Conservation (phyloP, 1,140 invertebrate genomes). For the Drosophila quadrilineata region DNA sequence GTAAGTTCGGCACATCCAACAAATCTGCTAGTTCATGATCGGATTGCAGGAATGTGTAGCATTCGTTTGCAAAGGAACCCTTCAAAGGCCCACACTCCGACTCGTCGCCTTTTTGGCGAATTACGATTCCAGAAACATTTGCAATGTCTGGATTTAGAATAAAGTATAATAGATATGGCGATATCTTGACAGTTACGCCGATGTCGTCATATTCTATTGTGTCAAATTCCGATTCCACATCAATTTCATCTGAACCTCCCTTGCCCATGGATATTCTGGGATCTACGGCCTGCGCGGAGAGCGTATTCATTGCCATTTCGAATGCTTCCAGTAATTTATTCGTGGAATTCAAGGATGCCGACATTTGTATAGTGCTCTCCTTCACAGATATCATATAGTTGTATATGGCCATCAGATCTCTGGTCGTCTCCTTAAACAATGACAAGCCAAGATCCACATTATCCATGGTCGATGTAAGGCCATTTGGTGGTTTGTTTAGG, state of each 20-base stretch:
- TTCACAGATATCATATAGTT: slow-evolving; percentile 82
- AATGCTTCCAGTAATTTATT: slow-evolving; percentile 83
- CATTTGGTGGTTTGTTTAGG: neutral
- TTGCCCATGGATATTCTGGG: neutral
- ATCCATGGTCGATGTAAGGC: neutral
- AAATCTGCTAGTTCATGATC: slow-evolving; percentile 82
- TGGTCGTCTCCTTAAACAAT: slow-evolving; percentile 42
- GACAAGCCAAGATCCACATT: too few relatives aligned
- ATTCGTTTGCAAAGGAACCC: slow-evolving; percentile 81
- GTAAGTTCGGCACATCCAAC: slow-evolving; percentile 81
- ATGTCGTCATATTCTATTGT: slow-evolving; percentile 55
- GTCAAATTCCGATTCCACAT: slow-evolving; percentile 16
- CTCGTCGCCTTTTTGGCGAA: slow-evolving; percentile 57
- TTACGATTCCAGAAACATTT: slow-evolving; percentile 84
- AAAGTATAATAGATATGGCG: slow-evolving; percentile 82
- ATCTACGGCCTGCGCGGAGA: slow-evolving; percentile 31
- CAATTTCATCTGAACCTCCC: neutral
- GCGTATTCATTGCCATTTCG: slow-evolving; percentile 74
- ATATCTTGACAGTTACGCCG: slow-evolving; percentile 53
- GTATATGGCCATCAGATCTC: slow-evolving; percentile 82
- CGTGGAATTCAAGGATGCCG: slow-evolving; percentile 83
- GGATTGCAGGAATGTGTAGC: slow-evolving; percentile 80
- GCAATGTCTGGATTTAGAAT: slow-evolving; percentile 82
- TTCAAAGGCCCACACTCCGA: neutral
- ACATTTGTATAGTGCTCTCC: slow-evolving; percentile 78